Base-by-base conservation (phyloP, 2,888 invertebrate species). In the Hypomecis atomaria region DNA sequence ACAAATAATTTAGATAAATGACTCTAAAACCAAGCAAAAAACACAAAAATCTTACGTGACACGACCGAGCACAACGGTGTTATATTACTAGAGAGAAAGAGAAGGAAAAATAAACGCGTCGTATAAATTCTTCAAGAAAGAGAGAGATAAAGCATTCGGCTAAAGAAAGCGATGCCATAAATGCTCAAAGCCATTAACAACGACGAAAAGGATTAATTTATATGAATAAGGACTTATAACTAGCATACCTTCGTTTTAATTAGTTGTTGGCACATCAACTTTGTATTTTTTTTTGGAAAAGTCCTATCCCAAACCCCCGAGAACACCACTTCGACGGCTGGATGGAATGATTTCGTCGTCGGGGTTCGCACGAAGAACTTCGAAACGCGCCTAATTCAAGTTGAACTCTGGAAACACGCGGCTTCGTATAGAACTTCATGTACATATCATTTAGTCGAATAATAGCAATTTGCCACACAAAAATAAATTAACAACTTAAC, bases 281-380 rank as follows among this genome's bases (percentile, higher is more conserved):
- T 83, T 84, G 81, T 83, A 86, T 83, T 86, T 89, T 86, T n/a
- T 89, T 90, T 87, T 85, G 86, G 84, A 81, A 89, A 87, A 88
- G 90, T 88, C 89, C 88, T 89, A 87, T 89, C 85, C 88, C 86
- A 90, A 90, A 88, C 91, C 92, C 90, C 90, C 88, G 87, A 91
- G 90, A 91, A 91, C 88, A 87, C 90, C 87, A 90, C 92, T 90
- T 90, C 92, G 90, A 92, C 91, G 92, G 90, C 92, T 92, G 92
- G 92, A 92, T 92, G 92, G 92, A 92, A 92, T 92, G 90, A 91
- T 90, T 92, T 92, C 88, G 90, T 90, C 92, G 91, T 89, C 90
- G 91, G 85, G 86, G 86, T 86, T 86, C 87, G 82, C 92, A 92
- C 89, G 89, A 86, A 88, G 87, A 86, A 84, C 84, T 84, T 78